Evolutionary conservation across 2,888 invertebrate species (phyloP).

Genomic region (Nemotelus pantherinus): DNA sequence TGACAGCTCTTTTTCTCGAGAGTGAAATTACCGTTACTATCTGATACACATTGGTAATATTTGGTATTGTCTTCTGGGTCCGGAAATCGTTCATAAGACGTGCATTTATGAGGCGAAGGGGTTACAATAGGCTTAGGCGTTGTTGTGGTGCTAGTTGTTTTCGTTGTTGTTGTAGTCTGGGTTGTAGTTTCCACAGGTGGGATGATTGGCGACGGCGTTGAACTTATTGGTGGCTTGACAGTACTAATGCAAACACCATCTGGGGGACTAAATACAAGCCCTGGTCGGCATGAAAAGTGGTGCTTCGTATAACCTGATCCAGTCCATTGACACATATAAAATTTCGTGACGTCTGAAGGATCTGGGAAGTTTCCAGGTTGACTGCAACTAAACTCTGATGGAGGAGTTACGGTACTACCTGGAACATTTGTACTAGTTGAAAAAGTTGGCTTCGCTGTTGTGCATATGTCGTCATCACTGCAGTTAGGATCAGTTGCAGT

Average conservation of each 20-base stretch:
- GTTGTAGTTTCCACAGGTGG: background rate
- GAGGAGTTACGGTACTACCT: background rate
- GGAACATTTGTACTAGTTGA: background rate
- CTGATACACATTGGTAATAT: conserved; percentile 27
- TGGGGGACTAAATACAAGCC: background rate
- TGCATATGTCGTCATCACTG: background rate
- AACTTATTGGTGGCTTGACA: too few species aligned
- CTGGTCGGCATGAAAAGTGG: background rate
- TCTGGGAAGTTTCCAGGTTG: background rate
- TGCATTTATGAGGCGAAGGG: background rate
- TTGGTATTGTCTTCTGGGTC: conserved; percentile 10
- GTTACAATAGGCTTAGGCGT: background rate
- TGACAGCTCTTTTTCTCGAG: background rate
- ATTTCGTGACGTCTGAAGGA: background rate
- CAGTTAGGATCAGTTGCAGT: background rate
- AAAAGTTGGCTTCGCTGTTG: background rate
- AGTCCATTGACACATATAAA: conserved; percentile 6
- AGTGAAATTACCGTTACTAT: background rate
- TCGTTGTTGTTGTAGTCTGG: background rate
- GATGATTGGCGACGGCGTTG: background rate
- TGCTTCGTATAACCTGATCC: background rate
- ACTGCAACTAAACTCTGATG: background rate
- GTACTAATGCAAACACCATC: background rate
- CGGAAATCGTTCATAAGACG: conserved; percentile 14
- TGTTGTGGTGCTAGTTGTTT: background rate